A percentile compares a stretch with the other conserved stretches of the same genome.
These are phyloP conservation scores for Syrphus vitripennis DNA, from an alignment of 2,888 invertebrate species.

Conservation along the genomic window DNA sequence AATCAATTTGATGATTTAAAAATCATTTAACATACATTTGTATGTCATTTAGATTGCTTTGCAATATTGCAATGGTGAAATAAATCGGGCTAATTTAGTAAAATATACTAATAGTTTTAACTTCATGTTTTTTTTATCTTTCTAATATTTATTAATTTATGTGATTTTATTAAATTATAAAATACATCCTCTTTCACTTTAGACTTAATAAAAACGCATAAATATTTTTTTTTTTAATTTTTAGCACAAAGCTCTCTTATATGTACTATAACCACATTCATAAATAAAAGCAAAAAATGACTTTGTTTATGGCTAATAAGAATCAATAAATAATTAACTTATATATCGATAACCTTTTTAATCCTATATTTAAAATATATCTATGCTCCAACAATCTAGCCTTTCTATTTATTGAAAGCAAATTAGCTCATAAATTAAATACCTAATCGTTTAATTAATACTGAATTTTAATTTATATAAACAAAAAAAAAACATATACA, in stretches of 20 bases:
- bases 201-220: neutral
- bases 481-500: neutral
- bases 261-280: neutral
- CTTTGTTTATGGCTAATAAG: constrained; percentile 38
- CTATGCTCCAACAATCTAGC: neutral
- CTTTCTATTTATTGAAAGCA: constrained; percentile 40
- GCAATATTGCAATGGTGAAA: no score
- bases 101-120: neutral
- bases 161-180: neutral
- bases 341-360: constrained; percentile 26
- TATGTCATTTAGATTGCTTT: no score
- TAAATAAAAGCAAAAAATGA: constrained; percentile 3
- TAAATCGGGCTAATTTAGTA: no score
- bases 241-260: neutral
- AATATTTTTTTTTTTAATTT: neutral
- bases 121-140: neutral
- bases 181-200: neutral
- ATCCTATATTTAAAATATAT: neutral
- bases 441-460: constrained; percentile 59
- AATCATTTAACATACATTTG: neutral
- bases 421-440: constrained; percentile 44
- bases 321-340: constrained; percentile 33
- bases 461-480: constrained; percentile 25
- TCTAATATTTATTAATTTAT: neutral
- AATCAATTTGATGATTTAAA: constrained; percentile 6